phyloP scores from a whole-genome alignment of 1,140 invertebrate genomes.

The Achatina immaculata region DNA sequence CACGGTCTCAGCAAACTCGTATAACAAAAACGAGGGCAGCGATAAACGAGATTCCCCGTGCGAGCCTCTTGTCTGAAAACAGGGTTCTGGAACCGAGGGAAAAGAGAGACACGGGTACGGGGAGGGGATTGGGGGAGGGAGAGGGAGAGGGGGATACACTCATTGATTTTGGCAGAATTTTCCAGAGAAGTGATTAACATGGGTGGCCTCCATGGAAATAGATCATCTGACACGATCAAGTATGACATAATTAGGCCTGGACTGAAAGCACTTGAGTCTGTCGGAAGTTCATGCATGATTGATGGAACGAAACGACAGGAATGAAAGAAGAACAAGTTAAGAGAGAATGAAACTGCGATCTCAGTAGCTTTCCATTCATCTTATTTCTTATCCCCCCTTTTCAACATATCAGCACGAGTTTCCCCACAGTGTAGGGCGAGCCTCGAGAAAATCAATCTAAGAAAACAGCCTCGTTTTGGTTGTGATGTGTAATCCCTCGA shows the following conservation, averaged over 20 bases:
- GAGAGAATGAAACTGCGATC: no score
- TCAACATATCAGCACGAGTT: no score
- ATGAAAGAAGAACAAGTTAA: no score
- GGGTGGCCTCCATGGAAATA: background rate
- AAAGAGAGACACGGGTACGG: background rate
- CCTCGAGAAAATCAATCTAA: no score
- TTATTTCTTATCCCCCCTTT: no score
- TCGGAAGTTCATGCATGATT: background rate
- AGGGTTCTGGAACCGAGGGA: background rate
- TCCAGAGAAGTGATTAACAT: background rate
- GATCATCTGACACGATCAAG: background rate
- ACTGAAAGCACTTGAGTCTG: background rate
- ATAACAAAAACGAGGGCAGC: background rate
- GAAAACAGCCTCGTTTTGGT: no score
- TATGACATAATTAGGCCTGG: background rate
- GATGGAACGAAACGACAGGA: background rate
- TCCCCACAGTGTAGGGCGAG: no score
- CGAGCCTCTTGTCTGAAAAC: background rate
- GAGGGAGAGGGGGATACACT: background rate
- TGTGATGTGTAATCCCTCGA: no score
- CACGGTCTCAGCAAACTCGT: background rate
- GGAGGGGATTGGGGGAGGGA: no score
- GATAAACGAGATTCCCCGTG: background rate
- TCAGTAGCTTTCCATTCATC: no score
- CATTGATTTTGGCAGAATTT: conserved; percentile 9